Evolutionary conservation across 1,140 invertebrate genomes (phyloP).

Genomic region (Planococcus citri): DNA sequence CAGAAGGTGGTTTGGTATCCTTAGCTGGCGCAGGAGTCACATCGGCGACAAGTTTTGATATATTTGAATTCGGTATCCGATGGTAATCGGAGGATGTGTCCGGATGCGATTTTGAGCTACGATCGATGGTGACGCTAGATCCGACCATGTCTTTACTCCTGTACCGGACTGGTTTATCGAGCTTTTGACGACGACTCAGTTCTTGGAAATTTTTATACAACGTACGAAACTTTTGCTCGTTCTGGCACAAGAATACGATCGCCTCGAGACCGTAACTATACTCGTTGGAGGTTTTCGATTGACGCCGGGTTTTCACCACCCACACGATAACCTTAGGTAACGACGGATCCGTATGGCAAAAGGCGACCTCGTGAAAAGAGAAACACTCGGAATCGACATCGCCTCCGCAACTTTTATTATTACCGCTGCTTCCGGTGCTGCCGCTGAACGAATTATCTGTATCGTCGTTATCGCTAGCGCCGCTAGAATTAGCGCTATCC

Average conservation of each 20-base stretch:
- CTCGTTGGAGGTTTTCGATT: background rate
- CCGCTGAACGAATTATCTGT: conserved; percentile 21
- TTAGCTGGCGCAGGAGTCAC: too few species aligned
- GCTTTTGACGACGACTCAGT: conserved; percentile 25
- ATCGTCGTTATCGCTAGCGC: conserved; percentile 30
- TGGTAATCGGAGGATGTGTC: too few species aligned
- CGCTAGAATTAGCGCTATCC: conserved; percentile 30
- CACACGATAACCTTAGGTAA: conserved; percentile 28
- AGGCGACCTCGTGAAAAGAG: conserved; percentile 27
- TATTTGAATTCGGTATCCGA: too few species aligned
- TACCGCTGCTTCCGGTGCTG: background rate
- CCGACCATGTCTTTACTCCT: background rate
- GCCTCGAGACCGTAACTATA: conserved; percentile 26
- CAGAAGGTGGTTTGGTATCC: background rate
- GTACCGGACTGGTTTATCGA: conserved; percentile 21
- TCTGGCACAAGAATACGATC: conserved; percentile 25
- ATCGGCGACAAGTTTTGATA: too few species aligned
- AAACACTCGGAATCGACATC: conserved; percentile 24
- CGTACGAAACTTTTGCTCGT: conserved; percentile 23
- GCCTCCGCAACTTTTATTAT: background rate
- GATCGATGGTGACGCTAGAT: background rate
- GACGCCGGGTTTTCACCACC: conserved; percentile 27
- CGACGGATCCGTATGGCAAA: conserved; percentile 29
- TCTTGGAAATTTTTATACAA: conserved; percentile 27
- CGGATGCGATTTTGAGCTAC: too few species aligned